Base-by-base conservation (phyloP, 2,113 vertebrate species). In the Dascyllus trimaculatus region DNA sequence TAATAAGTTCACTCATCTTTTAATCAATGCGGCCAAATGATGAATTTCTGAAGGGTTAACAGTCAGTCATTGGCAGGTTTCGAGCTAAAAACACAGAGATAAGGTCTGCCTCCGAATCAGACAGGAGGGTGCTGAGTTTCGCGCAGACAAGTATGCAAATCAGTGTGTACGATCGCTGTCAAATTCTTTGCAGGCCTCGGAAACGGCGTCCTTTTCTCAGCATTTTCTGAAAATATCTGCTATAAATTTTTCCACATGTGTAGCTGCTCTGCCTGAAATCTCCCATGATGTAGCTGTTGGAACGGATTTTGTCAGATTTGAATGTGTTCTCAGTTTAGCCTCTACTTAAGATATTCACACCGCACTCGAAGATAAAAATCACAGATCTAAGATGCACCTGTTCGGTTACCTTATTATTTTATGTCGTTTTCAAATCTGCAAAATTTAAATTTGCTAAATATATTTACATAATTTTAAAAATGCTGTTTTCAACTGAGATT, bases 1-100 rank as follows among this genome's bases (percentile, higher is more conserved):
- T 94, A 94, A 94, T 94, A 95, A 94, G 92, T 91, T 90, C 90
- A 93, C 90, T 91, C 88, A 89, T 91, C 90, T 93, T 91, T 90
- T 88, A 93, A 92, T 93, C 90, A 91, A 92, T 93, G 82, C 82
- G 48, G 73, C 71, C 89, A 87, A 93, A 94, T 91, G 88, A 92
- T 87, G 90, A 91, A 81, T 90, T 93, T 93, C 71, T 89, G 84
- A 92, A 84, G 90, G 90, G 91, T 89, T 92, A 88, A 90, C 92
- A 90, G 89, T 79, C 88, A 84, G 69, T 80, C 87, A 84, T 83
- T 71, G 85, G 85, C 81, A 76, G 88, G 61, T 91, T 89, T 80
- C 7, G 46, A 64, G 80, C 85, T 84, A 85, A 88, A 58, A 89
- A 88, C 79, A 83, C 63, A 75, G 9, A 77, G 90, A 94, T 91